Evolutionary conservation across 2,888 invertebrate genomes (phyloP), one percentile per base, ranked within the genome.

Genomic region (Papilio elwesi): DNA sequence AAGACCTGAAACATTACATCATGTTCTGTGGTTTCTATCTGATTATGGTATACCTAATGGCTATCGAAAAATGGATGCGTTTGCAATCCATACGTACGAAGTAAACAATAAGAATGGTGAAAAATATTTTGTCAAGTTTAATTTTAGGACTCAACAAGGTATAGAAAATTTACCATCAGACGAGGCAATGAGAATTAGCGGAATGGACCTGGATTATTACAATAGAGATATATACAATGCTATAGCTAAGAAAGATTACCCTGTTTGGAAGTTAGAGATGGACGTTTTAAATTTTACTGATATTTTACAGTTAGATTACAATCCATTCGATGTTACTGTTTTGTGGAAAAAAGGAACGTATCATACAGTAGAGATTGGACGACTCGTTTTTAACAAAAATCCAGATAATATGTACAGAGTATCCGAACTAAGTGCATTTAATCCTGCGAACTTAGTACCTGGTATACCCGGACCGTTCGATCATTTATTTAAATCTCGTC

Each of bases 41-140:
- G 98, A 98, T 89, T 95, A 97, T 78, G 98, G 98, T 13, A 96
- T 97, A 76, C 98, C 98, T 0, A 97, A 98, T 86, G 98, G 98
- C 9, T 96, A 96, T 86, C 95, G 98, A 71, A 96, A 96, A 87
- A 98, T 98, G 98, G 96, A 98, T 81, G 97, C 96, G 53, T 98
- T 97, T 81, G 97, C 98, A 1, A 96, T 97, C 0, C 98, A 98
- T 85, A 97, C 98, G 0, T 99, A 97, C 87, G 98, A 98, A 87
- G 86, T 98, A 74, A 95, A 98, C 38, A 98, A 98, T 87, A 94
- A 92, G 65, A 87, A 95, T 4, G 95, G 96, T 0, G 95, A 96
- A 69, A 89, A 94, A 36, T 94, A 96, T 77, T 98, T 96, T 84
- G 97, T 97, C 76, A 98, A 97, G 94, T 98, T 98, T 91, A 98